Conservation (phyloP, 2,113 vertebrate genomes). For the Carollia perspicillata region DNA sequence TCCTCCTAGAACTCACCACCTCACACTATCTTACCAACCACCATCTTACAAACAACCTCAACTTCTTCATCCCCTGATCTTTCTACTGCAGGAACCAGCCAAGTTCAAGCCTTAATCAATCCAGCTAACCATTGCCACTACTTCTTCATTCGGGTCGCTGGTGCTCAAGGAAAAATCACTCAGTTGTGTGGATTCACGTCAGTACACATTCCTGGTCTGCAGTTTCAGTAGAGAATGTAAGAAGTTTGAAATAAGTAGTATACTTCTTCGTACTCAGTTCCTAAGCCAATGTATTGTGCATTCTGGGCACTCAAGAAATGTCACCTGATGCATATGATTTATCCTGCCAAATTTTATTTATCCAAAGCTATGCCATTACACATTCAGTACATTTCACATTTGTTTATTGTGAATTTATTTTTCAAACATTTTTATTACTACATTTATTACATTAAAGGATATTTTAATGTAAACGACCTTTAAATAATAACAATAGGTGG, state of each 20-base stretch:
- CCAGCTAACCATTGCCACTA: neutral
- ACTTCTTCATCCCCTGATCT: neutral
- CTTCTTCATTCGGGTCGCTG: neutral
- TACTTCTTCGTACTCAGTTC: neutral
- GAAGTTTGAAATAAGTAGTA: neutral
- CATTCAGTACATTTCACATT: neutral
- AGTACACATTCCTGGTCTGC: neutral
- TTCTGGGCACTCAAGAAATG: neutral
- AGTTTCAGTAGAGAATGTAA: neutral
- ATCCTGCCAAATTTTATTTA: neutral
- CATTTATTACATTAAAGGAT: neutral
- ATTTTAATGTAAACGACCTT: slow-evolving; percentile 58
- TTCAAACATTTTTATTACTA: neutral
- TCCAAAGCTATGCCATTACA: neutral
- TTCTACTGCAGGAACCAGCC: neutral
- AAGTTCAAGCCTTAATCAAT: slow-evolving; percentile 4
- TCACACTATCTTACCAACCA: neutral
- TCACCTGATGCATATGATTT: neutral
- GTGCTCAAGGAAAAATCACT: neutral
- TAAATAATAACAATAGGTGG: slow-evolving; percentile 38
- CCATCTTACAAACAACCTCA: neutral
- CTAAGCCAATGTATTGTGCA: neutral
- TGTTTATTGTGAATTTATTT: slow-evolving; percentile 4
- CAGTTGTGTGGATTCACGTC: neutral
- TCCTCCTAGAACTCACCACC: neutral